These are phyloP conservation scores for Leucoraja ocellata DNA, from an alignment of 2,797 vertebrate species.

Conservation along the genomic window DNA sequence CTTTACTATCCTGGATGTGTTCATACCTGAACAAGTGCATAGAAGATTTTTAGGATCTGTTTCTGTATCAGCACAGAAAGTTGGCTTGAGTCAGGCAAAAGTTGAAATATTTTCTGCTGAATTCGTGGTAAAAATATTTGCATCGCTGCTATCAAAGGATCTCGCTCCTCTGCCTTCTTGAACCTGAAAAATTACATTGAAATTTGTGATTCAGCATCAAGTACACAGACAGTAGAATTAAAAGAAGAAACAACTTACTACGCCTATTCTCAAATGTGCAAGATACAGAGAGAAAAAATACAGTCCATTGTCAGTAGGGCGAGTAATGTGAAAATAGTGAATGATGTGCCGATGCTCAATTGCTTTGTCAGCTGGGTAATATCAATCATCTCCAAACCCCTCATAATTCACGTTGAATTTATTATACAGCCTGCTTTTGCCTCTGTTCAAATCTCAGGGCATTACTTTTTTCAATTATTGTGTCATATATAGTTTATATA, in stretches of 20 bases:
- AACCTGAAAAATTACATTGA: conserved; percentile 59
- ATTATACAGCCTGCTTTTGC: not conserved
- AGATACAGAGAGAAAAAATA: not conserved
- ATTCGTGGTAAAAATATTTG: conserved; percentile 86
- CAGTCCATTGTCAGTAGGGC: not conserved
- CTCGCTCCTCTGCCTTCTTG: conserved; percentile 86
- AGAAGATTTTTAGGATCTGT: conserved; percentile 95
- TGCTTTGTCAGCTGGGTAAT: not conserved
- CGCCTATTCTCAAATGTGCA: not conserved
- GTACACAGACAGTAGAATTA: not conserved
- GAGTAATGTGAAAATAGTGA: too few relatives aligned
- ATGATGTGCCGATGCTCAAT: not conserved
- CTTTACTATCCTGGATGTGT: conserved; percentile 30
- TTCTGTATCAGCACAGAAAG: conserved; percentile 93
- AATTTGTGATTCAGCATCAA: not conserved
- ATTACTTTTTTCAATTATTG: not conserved
- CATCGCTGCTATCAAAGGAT: conserved; percentile 87
- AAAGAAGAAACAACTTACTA: not conserved
- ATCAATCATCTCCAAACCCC: not conserved
- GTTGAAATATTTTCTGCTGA: conserved; percentile 82
- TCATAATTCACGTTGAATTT: not conserved
- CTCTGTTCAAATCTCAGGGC: not conserved
- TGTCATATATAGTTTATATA: not conserved
- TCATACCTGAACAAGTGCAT: conserved; percentile 90
- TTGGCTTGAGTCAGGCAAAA: conserved; percentile 75